These are phyloP conservation scores for Porites australiensis DNA, from an alignment of 64 coral and sea anemone genomes.

Conservation along the genomic window DNA sequence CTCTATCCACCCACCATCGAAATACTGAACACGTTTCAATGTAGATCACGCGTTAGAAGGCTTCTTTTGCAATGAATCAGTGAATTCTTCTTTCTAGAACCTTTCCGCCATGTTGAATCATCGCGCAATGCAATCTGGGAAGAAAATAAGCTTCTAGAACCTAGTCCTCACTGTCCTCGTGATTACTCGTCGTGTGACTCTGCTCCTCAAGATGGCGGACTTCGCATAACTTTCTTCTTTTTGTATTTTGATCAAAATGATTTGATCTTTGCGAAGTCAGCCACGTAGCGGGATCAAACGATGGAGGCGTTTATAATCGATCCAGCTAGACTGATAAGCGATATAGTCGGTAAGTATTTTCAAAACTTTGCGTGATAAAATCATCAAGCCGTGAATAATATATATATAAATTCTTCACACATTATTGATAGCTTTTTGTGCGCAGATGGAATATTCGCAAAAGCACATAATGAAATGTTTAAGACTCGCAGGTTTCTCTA, in stretches of 20 bases:
- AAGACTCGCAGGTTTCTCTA: neutral
- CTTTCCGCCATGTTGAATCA: slow-evolving; percentile 34
- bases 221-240: slow-evolving; percentile 8
- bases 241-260: neutral
- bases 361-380: neutral
- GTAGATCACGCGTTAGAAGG: neutral
- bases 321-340: slow-evolving; percentile 40
- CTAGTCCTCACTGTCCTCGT: neutral
- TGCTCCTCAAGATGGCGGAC: slow-evolving; percentile 1
- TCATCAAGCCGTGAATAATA: neutral
- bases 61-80: neutral
- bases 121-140: slow-evolving; percentile 20
- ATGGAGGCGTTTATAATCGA: slow-evolving; percentile 49
- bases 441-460: no score
- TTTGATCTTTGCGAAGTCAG: neutral
- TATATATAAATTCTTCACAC: no score
- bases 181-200: neutral
- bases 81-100: no score
- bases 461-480: neutral
- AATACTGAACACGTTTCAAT: neutral
- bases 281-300: neutral
- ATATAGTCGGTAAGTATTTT: slow-evolving; percentile 25
- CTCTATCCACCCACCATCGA: neutral
- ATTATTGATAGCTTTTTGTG: no score
- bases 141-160: slow-evolving; percentile 19